These are phyloP conservation scores for Aplysia californica DNA, from an alignment of 1,140 invertebrate genomes.

Conservation along the genomic window DNA sequence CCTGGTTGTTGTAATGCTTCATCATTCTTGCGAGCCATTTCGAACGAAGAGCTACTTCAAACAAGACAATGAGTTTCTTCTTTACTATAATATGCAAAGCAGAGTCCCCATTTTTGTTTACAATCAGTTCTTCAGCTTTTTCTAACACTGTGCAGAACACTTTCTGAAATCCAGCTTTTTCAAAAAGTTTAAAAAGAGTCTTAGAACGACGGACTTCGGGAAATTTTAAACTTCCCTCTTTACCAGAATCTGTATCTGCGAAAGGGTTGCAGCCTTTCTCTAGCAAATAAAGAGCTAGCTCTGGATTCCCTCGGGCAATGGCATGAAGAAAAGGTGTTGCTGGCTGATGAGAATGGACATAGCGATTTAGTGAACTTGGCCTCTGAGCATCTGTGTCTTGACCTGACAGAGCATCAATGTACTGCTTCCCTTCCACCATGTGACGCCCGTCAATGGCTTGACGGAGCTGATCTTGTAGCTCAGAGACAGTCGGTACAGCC, in stretches of 20 bases:
- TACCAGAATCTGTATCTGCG: not conserved
- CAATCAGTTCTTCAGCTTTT: slow-evolving; percentile 5
- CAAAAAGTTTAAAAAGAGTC: not conserved
- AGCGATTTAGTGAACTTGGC: slow-evolving; percentile 10
- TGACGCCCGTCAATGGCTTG: not conserved
- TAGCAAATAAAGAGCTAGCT: not conserved
- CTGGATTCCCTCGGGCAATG: not conserved
- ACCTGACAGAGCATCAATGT: not conserved
- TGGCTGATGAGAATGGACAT: not conserved
- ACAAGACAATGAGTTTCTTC: not conserved
- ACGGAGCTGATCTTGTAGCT: not conserved
- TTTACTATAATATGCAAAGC: slow-evolving; percentile 11
- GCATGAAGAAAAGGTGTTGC: slow-evolving; percentile 1
- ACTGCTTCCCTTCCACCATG: not conserved
- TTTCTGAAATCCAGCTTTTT: slow-evolving; percentile 16
- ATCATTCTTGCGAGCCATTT: slow-evolving; percentile 2
- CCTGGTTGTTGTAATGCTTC: slow-evolving; percentile 11
- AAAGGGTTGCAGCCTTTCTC: not conserved
- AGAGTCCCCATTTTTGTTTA: slow-evolving; percentile 10
- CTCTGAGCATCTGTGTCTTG: not conserved
- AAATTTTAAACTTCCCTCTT: not conserved
- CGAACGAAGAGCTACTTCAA: not conserved
- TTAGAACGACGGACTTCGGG: not conserved
- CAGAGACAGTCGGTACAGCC: no score
- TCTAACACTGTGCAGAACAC: slow-evolving; percentile 3